Percentiles rank a stretch among this genome's conserved stretches.
Conservation (phyloP, 2,888 invertebrate species). For the Lycia hirtaria region DNA sequence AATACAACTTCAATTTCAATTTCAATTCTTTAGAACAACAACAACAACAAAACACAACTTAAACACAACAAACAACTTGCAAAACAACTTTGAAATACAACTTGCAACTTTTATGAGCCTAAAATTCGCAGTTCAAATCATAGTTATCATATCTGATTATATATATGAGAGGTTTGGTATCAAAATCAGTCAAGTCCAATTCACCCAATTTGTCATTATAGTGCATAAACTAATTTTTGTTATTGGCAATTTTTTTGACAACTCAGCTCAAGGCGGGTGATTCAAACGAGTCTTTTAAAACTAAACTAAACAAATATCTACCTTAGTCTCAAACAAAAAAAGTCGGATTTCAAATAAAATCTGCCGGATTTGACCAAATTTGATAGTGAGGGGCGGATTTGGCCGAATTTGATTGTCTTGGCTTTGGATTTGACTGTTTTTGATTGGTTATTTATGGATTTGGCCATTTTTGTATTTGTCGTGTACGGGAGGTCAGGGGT, state of each 20-base stretch:
- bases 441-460: constrained; percentile 30
- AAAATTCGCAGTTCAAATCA: no score
- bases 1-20: no score
- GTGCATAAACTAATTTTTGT: constrained; percentile 32
- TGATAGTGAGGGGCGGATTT: constrained; percentile 26
- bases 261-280: constrained; percentile 29
- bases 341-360: constrained; percentile 28
- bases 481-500: constrained; percentile 27
- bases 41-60: no score
- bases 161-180: constrained; percentile 4
- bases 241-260: constrained; percentile 30
- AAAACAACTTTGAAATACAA: no score
- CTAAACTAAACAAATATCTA: constrained; percentile 31
- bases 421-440: constrained; percentile 32
- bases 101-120: no score
- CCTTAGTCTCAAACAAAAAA: constrained; percentile 31
- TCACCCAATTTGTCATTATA: constrained; percentile 30
- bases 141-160: no score
- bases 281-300: constrained; percentile 33
- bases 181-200: constrained; percentile 30
- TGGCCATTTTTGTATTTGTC: constrained; percentile 31
- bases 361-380: constrained; percentile 30
- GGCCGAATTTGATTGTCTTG: constrained; percentile 27
- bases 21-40: no score
- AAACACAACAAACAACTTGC: no score